Base-by-base conservation (phyloP, 2,888 invertebrate genomes). In the Lasioglossum malachurum region DNA sequence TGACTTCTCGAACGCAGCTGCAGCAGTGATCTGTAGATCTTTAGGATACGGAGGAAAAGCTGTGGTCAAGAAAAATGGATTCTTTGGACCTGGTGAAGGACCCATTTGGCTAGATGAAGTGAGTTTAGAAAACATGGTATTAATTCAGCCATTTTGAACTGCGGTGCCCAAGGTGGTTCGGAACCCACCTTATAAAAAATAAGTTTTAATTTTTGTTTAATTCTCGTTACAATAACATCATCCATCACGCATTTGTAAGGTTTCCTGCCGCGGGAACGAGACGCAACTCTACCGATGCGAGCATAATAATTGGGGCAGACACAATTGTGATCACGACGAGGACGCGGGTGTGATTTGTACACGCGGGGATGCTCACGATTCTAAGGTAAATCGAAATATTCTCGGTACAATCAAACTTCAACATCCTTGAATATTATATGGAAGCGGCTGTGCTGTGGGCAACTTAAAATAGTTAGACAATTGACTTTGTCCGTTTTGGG, bases 51-150 rank as follows among this genome's bases (percentile, higher is more conserved):
- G 95, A 73, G 97, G 97, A 7, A 91, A 91, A 35, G 96, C 96
- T 23, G 93, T 95, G 23, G 95, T 96, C 1, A 95, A 95, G 87
- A 96, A 96, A 91, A 96, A 96, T 76, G 96, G 96, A 4, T 96
- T 95, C 81, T 97, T 96, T 88, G 96, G 97, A 12, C 93, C 96
- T 74, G 97, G 97, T 16, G 93, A 93, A 10, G 97, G 97, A 0
- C 97, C 97, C 3, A 97, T 97, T 92, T 97, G 97, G 97, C 94
- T 97, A 75, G 97, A 97, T 92, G 97, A 97, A 94, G 96, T 97
- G 23, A 87, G 83, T 84, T 75, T 75, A 2, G 4, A 14, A 14
- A 8, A 72, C 71, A 72, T 44, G 71, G 64, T 31, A 31, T 31
- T 31, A 31, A 31, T 31, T 31, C 31, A 31, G 31, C n/a, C n/a